Conservation (phyloP, 1,140 invertebrate genomes). For the Phthorimaea operculella region DNA sequence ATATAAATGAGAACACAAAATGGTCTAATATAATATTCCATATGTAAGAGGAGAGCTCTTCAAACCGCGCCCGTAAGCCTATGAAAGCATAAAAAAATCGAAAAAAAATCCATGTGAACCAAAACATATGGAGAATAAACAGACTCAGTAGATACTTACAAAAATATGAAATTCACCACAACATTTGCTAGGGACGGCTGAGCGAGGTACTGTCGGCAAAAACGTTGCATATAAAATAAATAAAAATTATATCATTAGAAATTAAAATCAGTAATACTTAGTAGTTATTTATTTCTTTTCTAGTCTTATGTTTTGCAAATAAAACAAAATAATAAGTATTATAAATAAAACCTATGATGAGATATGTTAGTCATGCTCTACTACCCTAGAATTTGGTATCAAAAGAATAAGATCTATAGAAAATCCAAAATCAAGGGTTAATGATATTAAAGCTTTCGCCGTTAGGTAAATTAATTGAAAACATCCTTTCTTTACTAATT, state of each 20-base stretch:
- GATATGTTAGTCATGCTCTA: too few relatives aligned
- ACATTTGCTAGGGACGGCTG: conserved; percentile 58
- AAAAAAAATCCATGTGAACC: conserved; percentile 66
- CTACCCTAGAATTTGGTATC: too few relatives aligned
- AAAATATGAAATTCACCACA: conserved; percentile 69
- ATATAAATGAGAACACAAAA: conserved; percentile 34
- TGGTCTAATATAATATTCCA: conserved; percentile 41
- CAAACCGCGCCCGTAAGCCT: conserved; percentile 49
- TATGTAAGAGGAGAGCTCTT: conserved; percentile 34
- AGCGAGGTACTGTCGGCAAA: conserved; percentile 37
- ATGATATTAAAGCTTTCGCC: too few relatives aligned
- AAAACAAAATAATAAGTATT: too few relatives aligned
- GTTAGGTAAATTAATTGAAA: too few relatives aligned
- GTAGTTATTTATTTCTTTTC: too few relatives aligned
- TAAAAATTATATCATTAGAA: not conserved
- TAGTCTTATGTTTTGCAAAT: too few relatives aligned
- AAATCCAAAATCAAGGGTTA: too few relatives aligned
- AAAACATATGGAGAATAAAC: conserved; percentile 67
- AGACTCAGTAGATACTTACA: conserved; percentile 66
- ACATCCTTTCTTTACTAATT: too few relatives aligned
- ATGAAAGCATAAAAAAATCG: conserved; percentile 66
- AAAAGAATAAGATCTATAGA: too few relatives aligned
- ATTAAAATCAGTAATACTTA: too few relatives aligned
- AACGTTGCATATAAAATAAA: not conserved
- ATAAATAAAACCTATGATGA: too few relatives aligned